Conservation (phyloP, 2,888 invertebrate species). For the Mythimna albipuncta region DNA sequence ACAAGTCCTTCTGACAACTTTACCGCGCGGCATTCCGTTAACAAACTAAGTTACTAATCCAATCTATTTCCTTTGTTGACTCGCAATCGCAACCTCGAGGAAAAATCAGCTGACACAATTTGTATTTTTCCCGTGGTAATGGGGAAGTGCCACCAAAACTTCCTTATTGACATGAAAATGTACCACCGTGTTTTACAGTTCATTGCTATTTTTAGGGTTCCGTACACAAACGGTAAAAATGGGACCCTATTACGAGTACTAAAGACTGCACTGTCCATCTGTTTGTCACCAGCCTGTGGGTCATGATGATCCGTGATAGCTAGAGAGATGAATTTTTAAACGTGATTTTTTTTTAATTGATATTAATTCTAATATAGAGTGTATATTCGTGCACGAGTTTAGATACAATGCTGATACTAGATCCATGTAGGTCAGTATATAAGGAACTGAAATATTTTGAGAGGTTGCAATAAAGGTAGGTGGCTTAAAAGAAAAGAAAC, state of each 20-base stretch:
- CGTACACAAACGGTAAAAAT: too few species aligned
- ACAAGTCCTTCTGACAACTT: conserved; percentile 15
- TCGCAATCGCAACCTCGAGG: conserved; percentile 35
- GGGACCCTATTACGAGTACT: too few species aligned
- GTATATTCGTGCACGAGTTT: not conserved
- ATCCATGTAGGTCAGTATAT: not conserved
- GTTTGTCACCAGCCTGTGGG: too few species aligned
- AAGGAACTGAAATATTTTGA: not conserved
- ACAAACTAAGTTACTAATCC: conserved; percentile 36
- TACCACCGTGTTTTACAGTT: conserved; percentile 24
- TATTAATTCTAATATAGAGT: too few species aligned
- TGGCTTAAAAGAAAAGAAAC: too few species aligned
- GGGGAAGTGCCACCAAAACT: conserved; percentile 30
- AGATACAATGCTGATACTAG: conserved; percentile 28
- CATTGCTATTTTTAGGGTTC: conserved; percentile 11
- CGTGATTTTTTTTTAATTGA: too few species aligned
- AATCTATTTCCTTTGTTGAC: conserved; percentile 55
- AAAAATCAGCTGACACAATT: conserved; percentile 54
- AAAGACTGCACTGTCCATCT: too few species aligned
- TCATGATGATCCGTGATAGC: too few species aligned
- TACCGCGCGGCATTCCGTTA: conserved; percentile 7
- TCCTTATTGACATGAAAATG: conserved; percentile 49
- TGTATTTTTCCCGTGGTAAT: conserved; percentile 42
- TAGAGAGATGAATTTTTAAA: too few species aligned
- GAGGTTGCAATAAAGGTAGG: not conserved